Conservation (phyloP, 1,140 invertebrate species). For the Bombyx mori region DNA sequence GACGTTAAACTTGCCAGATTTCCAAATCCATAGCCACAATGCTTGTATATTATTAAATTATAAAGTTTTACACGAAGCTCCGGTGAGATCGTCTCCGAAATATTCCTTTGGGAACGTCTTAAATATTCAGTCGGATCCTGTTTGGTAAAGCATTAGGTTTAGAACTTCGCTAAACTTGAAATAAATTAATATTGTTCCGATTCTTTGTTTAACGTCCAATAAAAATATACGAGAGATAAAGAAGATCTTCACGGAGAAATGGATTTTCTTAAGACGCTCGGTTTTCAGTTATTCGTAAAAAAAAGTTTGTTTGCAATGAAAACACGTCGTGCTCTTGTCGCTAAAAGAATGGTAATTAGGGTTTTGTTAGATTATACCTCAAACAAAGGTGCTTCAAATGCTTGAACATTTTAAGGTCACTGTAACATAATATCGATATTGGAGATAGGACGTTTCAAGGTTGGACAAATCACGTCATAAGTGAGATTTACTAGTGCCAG, state of each 20-base stretch:
- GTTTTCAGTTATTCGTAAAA: background rate
- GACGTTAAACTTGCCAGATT: background rate
- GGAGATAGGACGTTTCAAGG: too few species aligned
- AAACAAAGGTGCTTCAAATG: too few species aligned
- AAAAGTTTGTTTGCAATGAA: background rate
- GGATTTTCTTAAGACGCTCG: background rate
- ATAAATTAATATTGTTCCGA: slow-evolving; percentile 2
- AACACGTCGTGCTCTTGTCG: background rate
- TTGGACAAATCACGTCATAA: too few species aligned
- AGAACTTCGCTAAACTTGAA: slow-evolving; percentile 1
- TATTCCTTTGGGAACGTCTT: slow-evolving; percentile 7
- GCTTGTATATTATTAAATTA: background rate
- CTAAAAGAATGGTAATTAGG: background rate
- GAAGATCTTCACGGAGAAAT: background rate
- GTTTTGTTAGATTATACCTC: too few species aligned
- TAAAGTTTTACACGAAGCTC: background rate
- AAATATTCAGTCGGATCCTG: slow-evolving; percentile 3
- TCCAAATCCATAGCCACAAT: background rate
- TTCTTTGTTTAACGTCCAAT: background rate
- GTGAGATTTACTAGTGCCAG: too few species aligned
- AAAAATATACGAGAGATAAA: background rate
- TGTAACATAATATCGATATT: too few species aligned
- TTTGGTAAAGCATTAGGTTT: slow-evolving; percentile 11
- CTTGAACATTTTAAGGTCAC: too few species aligned
- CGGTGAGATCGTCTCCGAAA: background rate